Evolutionary conservation across 2,888 invertebrate genomes (phyloP).

Genomic region (Rapana venosa): DNA sequence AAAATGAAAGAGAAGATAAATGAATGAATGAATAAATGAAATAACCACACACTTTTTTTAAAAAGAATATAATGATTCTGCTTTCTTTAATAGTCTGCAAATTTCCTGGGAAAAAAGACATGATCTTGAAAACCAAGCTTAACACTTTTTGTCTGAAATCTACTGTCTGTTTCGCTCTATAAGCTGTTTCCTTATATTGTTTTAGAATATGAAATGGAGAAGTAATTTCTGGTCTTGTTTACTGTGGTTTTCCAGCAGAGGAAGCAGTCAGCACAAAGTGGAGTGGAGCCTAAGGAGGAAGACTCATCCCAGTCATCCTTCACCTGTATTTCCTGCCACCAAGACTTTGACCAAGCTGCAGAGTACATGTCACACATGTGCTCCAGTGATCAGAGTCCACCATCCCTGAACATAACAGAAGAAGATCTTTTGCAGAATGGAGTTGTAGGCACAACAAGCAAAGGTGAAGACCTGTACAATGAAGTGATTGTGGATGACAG

Average conservation of each 20-base stretch:
- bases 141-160: no score
- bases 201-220: no score
- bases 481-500: background rate
- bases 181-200: no score
- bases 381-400: background rate
- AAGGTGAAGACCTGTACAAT: background rate
- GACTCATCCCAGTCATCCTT: background rate
- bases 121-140: no score
- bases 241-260: constrained; percentile 10
- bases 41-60: no score
- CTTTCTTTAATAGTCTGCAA: no score
- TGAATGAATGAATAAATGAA: no score
- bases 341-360: constrained; percentile 4
- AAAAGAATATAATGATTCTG: no score
- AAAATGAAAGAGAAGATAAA: no score
- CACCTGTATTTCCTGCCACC: constrained; percentile 26
- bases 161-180: no score
- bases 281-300: background rate
- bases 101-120: no score
- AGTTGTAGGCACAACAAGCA: background rate
- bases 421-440: background rate
- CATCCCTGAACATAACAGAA: background rate
- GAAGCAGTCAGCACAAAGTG: background rate
- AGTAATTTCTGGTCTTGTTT: background rate
- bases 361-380: constrained; percentile 28